Evolutionary conservation across 2,113 vertebrate species (phyloP).

Genomic region (Orientallactaga bullata): DNA sequence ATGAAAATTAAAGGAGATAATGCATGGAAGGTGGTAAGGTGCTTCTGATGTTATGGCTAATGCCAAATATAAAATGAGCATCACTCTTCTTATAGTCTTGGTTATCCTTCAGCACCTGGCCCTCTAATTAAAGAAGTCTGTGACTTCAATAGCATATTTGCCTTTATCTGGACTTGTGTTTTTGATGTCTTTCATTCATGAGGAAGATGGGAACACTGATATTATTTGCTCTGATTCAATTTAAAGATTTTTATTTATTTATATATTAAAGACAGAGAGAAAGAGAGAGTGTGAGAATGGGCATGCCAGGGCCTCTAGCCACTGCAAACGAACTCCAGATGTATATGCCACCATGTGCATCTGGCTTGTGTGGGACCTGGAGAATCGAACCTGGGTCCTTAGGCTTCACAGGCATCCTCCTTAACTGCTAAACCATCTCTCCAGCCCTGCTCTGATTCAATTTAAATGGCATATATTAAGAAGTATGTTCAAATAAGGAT

Average conservation of each 20-base stretch:
- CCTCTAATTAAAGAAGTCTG: neutral
- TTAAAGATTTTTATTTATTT: no score
- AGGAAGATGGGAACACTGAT: neutral
- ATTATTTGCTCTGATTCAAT: neutral
- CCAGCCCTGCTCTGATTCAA: neutral
- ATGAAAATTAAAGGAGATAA: neutral
- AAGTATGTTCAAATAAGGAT: neutral
- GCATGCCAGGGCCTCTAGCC: no score
- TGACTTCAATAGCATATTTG: neutral
- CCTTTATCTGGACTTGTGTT: neutral
- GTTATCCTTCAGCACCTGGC: neutral
- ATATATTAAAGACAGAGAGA: no score
- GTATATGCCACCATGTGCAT: no score
- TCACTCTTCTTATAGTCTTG: neutral
- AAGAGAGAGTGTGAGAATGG: no score
- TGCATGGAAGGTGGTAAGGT: neutral
- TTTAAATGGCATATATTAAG: constrained; percentile 7
- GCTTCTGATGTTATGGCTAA: neutral
- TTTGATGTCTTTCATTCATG: neutral
- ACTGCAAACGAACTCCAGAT: no score
- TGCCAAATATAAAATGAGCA: neutral
- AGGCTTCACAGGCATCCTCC: no score
- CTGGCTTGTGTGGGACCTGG: no score
- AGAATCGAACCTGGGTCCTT: no score
- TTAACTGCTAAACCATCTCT: no score